These are phyloP conservation scores for Gopherus evgoodei DNA, from an alignment of 2,113 vertebrate species.

Conservation along the genomic window DNA sequence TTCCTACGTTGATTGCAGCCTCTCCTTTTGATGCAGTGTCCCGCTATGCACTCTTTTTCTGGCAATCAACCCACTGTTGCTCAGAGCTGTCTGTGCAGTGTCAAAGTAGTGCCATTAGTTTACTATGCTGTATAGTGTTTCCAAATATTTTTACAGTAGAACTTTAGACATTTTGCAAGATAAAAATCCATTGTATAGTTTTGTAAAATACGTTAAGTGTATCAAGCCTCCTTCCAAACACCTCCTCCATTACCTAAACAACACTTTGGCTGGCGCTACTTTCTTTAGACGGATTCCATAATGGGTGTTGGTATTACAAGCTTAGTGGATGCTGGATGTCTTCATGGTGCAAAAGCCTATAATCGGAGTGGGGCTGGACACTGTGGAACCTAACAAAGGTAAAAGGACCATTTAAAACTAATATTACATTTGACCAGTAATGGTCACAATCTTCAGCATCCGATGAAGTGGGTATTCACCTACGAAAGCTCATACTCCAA, in stretches of 20 bases:
- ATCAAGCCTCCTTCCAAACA: constrained; percentile 57
- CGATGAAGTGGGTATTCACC: too few relatives aligned
- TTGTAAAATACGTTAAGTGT: constrained; percentile 21
- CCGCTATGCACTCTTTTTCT: background rate
- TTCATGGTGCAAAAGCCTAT: background rate
- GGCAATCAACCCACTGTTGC: background rate
- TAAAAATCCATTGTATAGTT: constrained; percentile 20
- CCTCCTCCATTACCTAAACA: background rate
- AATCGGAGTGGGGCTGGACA: background rate
- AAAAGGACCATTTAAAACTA: background rate
- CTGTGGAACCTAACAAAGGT: background rate
- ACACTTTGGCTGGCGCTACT: background rate
- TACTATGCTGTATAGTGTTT: background rate
- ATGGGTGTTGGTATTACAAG: fast-evolving
- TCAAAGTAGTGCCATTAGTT: constrained; percentile 19
- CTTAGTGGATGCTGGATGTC: background rate
- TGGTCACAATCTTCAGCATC: background rate
- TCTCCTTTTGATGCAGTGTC: background rate
- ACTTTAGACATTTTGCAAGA: constrained; percentile 47
- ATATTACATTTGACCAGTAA: background rate
- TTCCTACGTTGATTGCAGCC: background rate
- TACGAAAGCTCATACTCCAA: too few relatives aligned
- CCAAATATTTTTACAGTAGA: constrained; percentile 32
- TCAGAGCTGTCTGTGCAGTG: background rate
- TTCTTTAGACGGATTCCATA: background rate